A percentile compares a stretch with the other conserved stretches of the same genome.
These are phyloP conservation scores for Phytoseiulus persimilis DNA, from an alignment of 2,888 invertebrate species.

Conservation along the genomic window DNA sequence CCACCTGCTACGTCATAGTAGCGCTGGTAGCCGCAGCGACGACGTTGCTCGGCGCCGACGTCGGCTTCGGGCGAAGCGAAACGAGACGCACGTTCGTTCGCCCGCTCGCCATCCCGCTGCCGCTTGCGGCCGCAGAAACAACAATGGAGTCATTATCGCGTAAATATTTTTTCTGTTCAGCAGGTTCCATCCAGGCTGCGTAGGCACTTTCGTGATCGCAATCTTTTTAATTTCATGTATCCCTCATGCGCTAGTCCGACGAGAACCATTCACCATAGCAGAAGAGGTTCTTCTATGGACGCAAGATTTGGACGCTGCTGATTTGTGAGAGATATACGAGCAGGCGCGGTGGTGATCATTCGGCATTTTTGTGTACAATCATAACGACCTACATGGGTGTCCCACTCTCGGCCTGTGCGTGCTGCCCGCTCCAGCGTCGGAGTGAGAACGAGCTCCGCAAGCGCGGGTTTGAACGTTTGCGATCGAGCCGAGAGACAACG, in stretches of 20 bases:
- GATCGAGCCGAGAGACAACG: too few relatives aligned
- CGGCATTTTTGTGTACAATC: neutral
- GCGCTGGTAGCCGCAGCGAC: neutral
- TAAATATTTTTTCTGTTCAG: neutral
- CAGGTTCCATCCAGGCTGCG: neutral
- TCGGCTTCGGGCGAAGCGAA: neutral
- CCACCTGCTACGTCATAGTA: neutral
- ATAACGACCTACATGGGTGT: too few relatives aligned
- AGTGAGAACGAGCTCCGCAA: too few relatives aligned
- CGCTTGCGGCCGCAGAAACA: neutral
- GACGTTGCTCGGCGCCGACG: too few relatives aligned
- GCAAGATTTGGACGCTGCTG: neutral
- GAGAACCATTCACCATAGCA: too few relatives aligned
- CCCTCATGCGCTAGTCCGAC: neutral
- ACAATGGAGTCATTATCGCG: slow-evolving; percentile 5
- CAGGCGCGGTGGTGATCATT: neutral
- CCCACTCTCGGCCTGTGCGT: too few relatives aligned
- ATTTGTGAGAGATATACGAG: neutral
- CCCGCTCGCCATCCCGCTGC: neutral
- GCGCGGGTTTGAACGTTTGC: too few relatives aligned
- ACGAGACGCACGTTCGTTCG: neutral
- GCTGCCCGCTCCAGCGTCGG: too few relatives aligned
- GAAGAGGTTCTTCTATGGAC: too few relatives aligned
- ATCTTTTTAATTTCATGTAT: neutral
- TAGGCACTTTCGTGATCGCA: neutral